These are phyloP conservation scores for Xylocampa areola DNA, from an alignment of 2,888 invertebrate species.

Conservation along the genomic window DNA sequence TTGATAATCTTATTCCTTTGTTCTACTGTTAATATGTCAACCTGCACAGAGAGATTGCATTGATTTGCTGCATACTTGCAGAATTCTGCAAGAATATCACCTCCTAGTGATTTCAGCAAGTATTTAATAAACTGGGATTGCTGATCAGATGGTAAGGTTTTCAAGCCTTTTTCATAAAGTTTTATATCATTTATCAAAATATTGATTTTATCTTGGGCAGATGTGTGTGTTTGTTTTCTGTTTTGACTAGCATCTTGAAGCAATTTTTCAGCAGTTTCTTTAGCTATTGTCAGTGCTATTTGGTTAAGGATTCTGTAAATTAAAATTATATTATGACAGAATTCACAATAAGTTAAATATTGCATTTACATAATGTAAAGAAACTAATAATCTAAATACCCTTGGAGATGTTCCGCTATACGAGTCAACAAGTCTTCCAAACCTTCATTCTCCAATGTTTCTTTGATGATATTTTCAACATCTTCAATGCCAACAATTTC, in stretches of 20 bases:
- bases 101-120: constrained; percentile 94
- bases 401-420: constrained; percentile 92
- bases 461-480: constrained; percentile 91
- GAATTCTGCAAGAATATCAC: constrained; percentile 94
- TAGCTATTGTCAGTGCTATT: constrained; percentile 91
- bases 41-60: constrained; percentile 91
- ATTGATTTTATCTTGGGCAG: constrained; percentile 95
- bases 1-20: constrained; percentile 92
- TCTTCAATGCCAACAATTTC: constrained; percentile 92
- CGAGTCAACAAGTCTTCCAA: constrained; percentile 92
- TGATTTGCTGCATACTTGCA: constrained; percentile 94
- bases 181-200: constrained; percentile 93
- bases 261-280: constrained; percentile 93
- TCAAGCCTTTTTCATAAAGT: constrained; percentile 94
- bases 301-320: constrained; percentile 91
- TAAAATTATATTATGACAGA: background rate
- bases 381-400: constrained; percentile 77
- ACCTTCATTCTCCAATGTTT: constrained; percentile 92
- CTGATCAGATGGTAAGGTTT: constrained; percentile 89
- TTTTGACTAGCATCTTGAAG: constrained; percentile 92
- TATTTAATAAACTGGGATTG: constrained; percentile 94
- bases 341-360: background rate
- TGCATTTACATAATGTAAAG: background rate
- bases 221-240: constrained; percentile 94
- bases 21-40: constrained; percentile 91